A percentile compares a stretch with the other conserved stretches of the same genome.
These are phyloP conservation scores for Thera obeliscata DNA, from an alignment of 2,888 invertebrate species.

Conservation along the genomic window DNA sequence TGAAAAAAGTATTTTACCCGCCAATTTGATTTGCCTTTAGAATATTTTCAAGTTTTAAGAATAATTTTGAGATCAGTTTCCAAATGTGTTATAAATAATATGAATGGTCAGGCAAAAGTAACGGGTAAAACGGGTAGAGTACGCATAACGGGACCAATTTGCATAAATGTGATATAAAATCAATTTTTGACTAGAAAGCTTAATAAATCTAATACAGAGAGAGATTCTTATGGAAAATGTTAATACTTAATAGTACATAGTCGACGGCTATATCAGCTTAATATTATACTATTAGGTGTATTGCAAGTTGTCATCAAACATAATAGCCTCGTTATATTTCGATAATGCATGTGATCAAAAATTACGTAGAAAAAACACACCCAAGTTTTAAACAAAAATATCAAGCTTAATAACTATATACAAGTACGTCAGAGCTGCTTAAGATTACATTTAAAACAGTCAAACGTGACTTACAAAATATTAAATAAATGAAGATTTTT, in stretches of 20 bases:
- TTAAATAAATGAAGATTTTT: slow-evolving; percentile 7
- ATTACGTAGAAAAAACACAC: slow-evolving; percentile 35
- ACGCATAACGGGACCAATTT: slow-evolving; percentile 34
- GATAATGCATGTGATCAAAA: slow-evolving; percentile 51
- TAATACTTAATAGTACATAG: slow-evolving; percentile 75
- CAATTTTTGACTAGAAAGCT: slow-evolving; percentile 83
- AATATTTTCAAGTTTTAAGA: slow-evolving; percentile 20
- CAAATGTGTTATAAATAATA: slow-evolving; percentile 26
- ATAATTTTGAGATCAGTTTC: slow-evolving; percentile 43
- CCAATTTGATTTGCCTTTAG: slow-evolving; percentile 16
- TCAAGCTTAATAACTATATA: slow-evolving; percentile 31
- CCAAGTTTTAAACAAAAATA: slow-evolving; percentile 31
- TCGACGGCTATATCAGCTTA: slow-evolving; percentile 64
- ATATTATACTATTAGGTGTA: slow-evolving; percentile 63
- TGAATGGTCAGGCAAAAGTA: slow-evolving; percentile 28
- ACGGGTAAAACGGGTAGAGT: neutral
- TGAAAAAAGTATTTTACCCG: slow-evolving; percentile 26
- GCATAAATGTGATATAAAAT: slow-evolving; percentile 64
- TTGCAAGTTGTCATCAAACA: slow-evolving; percentile 62
- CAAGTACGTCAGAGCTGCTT: slow-evolving; percentile 52
- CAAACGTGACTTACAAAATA: slow-evolving; percentile 47
- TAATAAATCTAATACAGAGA: slow-evolving; percentile 77
- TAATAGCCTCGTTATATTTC: slow-evolving; percentile 75
- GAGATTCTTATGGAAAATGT: slow-evolving; percentile 78
- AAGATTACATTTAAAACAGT: slow-evolving; percentile 60